Evolutionary conservation across 1,140 invertebrate species (phyloP), one percentile per base, ranked within the genome.

Genomic region (Odontomachus brunneus): DNA sequence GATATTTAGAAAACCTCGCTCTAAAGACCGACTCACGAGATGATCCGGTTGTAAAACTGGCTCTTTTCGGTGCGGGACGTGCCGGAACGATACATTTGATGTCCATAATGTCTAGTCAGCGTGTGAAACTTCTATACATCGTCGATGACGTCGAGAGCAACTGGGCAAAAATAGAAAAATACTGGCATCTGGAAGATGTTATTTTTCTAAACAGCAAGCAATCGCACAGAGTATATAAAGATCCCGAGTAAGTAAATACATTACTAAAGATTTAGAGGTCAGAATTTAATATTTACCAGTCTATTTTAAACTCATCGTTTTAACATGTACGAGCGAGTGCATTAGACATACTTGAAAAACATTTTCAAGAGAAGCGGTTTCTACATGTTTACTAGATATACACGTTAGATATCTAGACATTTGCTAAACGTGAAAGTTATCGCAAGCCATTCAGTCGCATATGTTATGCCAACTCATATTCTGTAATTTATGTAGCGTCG

Each of bases 41-140:
- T 0, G 88, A 89, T 12, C 67, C 80, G 12, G 44, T 82, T 24
- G 3, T 91, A 0, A 90, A 84, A 59, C 82, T 95, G 0, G 96
- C 96, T 0, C 88, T 96, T 2, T 96, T 96, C 88, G 96, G 96
- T 7, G 87, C 95, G 0, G 96, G 96, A 0, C 94, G 96, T 14
- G 95, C 95, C 38, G 95, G 95, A 0, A 93, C 95, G n/a, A 96
- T 96, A 80, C 96, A 97, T 89, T 90, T 96, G 51, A 89, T 91
- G 22, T 96, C 95, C 63, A 91, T 96, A 22, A 82, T 95, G 11
- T 85, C 84, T 4, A 96, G 95, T 88, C 93, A 93, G 7, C 94
- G 95, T n/a, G 91, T 95, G 0, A 92, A 94, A 29, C 84, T 97
- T 1, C 85, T 95, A 2, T 97, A 96, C 86, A 92, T 96, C 11